Evolutionary conservation across 2,797 vertebrate species (phyloP).

Genomic region (Todus mexicanus): DNA sequence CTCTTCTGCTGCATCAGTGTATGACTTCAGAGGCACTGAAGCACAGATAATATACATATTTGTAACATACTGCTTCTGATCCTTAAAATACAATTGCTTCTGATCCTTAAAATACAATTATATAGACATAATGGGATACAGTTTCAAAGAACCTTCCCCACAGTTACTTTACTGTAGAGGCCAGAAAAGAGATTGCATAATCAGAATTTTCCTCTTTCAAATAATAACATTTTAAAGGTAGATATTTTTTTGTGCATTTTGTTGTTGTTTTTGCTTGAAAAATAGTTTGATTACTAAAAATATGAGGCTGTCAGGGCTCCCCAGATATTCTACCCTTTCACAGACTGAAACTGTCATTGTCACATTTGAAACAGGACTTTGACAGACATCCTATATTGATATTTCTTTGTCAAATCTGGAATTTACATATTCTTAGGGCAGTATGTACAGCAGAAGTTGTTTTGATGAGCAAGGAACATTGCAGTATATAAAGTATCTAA

Average conservation of each 20-base stretch:
- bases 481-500: neutral
- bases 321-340: neutral
- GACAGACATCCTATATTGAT: neutral
- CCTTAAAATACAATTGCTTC: neutral
- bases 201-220: neutral
- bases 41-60: neutral
- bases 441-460: neutral
- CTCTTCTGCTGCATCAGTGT: neutral
- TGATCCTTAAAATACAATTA: neutral
- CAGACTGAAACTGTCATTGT: neutral
- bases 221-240: neutral
- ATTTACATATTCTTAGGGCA: neutral
- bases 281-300: neutral
- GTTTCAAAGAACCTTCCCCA: neutral
- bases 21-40: neutral
- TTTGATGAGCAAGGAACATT: neutral
- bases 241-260: neutral
- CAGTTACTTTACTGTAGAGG: neutral
- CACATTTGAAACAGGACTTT: neutral
- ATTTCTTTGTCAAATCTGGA: neutral
- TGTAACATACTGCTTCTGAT: neutral
- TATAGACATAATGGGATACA: neutral
- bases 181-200: neutral
- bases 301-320: neutral
- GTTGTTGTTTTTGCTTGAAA: neutral